Evolutionary conservation across 2,797 vertebrate species (phyloP), one percentile per base, ranked within the genome.

Genomic region (Hybognathus amarus): DNA sequence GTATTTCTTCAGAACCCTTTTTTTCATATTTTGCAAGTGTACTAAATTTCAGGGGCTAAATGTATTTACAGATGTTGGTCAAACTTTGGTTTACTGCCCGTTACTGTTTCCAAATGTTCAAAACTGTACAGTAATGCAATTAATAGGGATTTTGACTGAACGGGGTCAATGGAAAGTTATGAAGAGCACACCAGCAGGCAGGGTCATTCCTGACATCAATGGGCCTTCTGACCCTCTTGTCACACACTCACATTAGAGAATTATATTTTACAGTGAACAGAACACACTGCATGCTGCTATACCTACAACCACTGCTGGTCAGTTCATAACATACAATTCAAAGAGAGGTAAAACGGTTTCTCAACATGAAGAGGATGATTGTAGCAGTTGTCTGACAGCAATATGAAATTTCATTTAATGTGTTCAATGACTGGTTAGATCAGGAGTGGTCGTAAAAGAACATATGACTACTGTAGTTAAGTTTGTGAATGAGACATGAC

Each of bases 221-320:
- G 47, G 68, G 45, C 61, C 73, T 56, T 77, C 38, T 80, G 73
- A 85, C 81, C 66, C 24, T 6, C 36, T 76, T 74, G 83, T 77
- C 61, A 66, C 40, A 78, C 22, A 76, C 42, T 80, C 66, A 36
- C 50, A 77, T 87, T 83, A 81, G 33, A 64, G 52, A 85, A 87
- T 81, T 84, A n/a, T 68, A 81, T 87, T 83, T 76, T 80, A 75
- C 67, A 83, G 69, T 38, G 67, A 54, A 77, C 77, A 80, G n/a
- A 73, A 79, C 33, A 42, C 22, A 30, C 24, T 30, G 15, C 40
- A 36, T 24, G 56, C 45, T 70, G 64, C 77, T 50, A 47, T 80
- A 67, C 80, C 71, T 70, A 61, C 63, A 52, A 63, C 76, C 63
- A 40, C 45, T 36, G 36, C 54, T 67, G 70, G 33, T 56, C 47